Percentiles rank a stretch among this genome's conserved stretches.
phyloP scores from a whole-genome alignment of 2,797 vertebrate genomes.

The Clarias pachynema region DNA sequence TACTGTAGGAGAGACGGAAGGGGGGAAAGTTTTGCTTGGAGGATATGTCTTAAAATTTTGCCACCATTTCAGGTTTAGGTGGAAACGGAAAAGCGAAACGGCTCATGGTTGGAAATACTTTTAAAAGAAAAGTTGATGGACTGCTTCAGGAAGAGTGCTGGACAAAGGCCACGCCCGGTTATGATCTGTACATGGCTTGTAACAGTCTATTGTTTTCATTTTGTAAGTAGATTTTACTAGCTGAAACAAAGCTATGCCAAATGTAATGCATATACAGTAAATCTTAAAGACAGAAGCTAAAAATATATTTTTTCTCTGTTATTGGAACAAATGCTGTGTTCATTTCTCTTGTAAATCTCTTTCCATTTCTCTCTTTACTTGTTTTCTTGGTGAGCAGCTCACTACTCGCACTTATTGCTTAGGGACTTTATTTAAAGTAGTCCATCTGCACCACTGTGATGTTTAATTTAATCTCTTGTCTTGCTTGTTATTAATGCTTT shows the following conservation, averaged over 20 bases:
- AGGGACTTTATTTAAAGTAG: background rate
- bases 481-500: background rate
- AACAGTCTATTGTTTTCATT: background rate
- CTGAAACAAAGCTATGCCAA: background rate
- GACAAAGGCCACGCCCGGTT: background rate
- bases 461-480: background rate
- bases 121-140: background rate
- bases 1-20: conserved; percentile 62
- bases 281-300: background rate
- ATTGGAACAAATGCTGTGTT: background rate
- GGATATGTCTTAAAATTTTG: background rate
- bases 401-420: background rate
- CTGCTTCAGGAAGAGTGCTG: no score
- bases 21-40: conserved; percentile 55
- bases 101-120: background rate
- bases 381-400: background rate
- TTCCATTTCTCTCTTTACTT: background rate
- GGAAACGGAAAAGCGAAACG: background rate
- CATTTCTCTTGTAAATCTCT: background rate
- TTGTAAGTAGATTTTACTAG: background rate
- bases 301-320: no score
- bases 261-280: background rate
- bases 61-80: background rate
- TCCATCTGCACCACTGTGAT: background rate
- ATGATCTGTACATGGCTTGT: background rate